Conservation (phyloP, 2,888 invertebrate species). For the Calliopum simillimum region DNA sequence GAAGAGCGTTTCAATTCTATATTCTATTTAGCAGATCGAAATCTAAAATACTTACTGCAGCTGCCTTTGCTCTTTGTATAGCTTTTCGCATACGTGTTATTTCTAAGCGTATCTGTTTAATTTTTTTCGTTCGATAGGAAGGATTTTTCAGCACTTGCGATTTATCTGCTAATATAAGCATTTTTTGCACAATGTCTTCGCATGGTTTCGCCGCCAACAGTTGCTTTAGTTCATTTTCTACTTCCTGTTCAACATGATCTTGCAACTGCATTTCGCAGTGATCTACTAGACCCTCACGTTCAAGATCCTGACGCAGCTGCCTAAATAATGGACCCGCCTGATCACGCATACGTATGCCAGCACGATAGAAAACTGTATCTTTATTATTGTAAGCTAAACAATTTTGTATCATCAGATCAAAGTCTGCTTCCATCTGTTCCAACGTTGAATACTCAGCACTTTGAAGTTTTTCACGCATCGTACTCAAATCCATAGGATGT, state of each 20-base stretch:
- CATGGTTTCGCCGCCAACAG: conserved; percentile 61
- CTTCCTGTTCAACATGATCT: conserved; percentile 70
- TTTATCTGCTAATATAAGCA: conserved; percentile 74
- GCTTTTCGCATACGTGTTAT: conserved; percentile 70
- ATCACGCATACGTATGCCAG: conserved; percentile 90
- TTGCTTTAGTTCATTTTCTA: conserved; percentile 70
- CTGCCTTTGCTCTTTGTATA: conserved; percentile 60
- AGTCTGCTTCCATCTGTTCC: conserved; percentile 87
- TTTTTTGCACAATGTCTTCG: conserved; percentile 63
- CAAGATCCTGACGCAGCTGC: conserved; percentile 80
- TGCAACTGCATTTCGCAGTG: conserved; percentile 61
- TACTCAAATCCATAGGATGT: conserved; percentile 89
- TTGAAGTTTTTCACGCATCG: conserved; percentile 85
- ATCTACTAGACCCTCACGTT: conserved; percentile 64
- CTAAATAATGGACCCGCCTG: conserved; percentile 85
- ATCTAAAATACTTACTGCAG: conserved; percentile 53
- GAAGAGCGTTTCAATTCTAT: background rate
- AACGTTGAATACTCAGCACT: conserved; percentile 76
- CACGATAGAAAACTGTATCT: conserved; percentile 93
- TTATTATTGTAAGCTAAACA: conserved; percentile 95
- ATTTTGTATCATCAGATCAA: conserved; percentile 95
- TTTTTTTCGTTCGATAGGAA: conserved; percentile 71
- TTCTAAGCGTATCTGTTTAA: conserved; percentile 72
- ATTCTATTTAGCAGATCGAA: background rate
- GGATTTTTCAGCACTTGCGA: conserved; percentile 74